Conservation (phyloP, 1,140 invertebrate genomes). For the Meloidogyne floridensis region DNA sequence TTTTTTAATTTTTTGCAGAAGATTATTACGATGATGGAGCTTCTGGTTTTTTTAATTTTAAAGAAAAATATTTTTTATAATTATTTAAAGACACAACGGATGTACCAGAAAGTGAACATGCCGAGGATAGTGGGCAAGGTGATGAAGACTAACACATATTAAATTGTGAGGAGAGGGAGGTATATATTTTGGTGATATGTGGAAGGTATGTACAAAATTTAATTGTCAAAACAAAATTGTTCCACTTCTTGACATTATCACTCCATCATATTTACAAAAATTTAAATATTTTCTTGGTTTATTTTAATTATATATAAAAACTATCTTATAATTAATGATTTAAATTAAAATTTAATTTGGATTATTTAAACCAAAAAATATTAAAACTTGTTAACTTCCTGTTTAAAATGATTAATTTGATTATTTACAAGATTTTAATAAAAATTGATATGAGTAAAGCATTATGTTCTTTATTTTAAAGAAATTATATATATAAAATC, state of each 20-base stretch:
- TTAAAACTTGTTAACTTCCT: too few relatives aligned
- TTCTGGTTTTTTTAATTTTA: conserved; percentile 28
- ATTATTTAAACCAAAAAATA: too few relatives aligned
- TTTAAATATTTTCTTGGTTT: background rate
- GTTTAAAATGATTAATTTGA: too few relatives aligned
- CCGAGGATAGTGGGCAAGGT: conserved; percentile 61
- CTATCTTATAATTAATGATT: too few relatives aligned
- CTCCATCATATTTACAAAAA: too few relatives aligned
- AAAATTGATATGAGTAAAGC: too few relatives aligned
- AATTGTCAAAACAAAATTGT: background rate
- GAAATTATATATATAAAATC: too few relatives aligned
- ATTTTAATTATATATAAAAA: background rate
- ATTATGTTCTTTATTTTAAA: too few relatives aligned
- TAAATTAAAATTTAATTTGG: too few relatives aligned
- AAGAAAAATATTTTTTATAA: background rate
- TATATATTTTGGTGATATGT: background rate
- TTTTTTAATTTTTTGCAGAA: background rate
- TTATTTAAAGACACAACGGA: background rate
- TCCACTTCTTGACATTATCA: background rate
- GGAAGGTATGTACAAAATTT: background rate
- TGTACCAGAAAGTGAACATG: conserved; percentile 43
- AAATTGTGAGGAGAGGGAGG: background rate
- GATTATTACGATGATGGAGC: conserved; percentile 71
- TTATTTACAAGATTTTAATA: too few relatives aligned
- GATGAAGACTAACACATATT: conserved; percentile 24